phyloP scores from a whole-genome alignment of 2,113 vertebrate genomes.

The Erpornis zantholeuca region DNA sequence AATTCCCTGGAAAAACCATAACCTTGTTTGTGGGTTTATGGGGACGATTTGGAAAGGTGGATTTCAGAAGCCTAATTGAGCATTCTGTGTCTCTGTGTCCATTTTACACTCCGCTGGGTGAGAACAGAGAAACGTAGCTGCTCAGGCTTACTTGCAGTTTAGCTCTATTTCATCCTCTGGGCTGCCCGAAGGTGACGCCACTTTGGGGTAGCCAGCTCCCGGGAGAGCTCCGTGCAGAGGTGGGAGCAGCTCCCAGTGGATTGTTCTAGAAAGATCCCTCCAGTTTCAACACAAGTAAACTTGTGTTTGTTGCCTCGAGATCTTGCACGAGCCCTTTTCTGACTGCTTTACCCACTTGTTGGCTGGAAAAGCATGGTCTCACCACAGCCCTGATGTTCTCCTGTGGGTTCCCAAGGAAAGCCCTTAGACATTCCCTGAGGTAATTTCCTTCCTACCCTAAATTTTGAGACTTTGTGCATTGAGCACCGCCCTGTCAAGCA shows the following conservation, averaged over 20 bases:
- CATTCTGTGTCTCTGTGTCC: constrained; percentile 27
- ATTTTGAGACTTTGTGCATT: background rate
- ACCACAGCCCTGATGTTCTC: background rate
- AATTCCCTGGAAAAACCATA: background rate
- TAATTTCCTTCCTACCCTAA: background rate
- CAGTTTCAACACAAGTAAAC: accelerated
- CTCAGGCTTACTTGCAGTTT: constrained; percentile 12
- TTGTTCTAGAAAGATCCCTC: background rate
- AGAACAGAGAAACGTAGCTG: constrained; percentile 22
- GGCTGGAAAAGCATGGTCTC: background rate
- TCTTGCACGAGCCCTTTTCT: accelerated
- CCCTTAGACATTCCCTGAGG: background rate
- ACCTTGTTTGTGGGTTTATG: background rate
- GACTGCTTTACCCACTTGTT: background rate
- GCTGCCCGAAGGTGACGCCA: background rate
- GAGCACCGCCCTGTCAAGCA: accelerated
- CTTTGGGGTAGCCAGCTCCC: background rate
- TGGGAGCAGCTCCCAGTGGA: background rate
- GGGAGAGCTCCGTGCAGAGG: accelerated
- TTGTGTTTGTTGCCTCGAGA: accelerated
- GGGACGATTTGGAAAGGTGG: constrained; percentile 14
- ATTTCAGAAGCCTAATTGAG: constrained; percentile 57
- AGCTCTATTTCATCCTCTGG: constrained; percentile 17
- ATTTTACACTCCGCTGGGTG: constrained; percentile 44
- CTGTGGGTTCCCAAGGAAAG: background rate